Percentiles rank a stretch among this genome's conserved stretches.
phyloP scores from a whole-genome alignment of 2,113 vertebrate species.

The Coreoperca whiteheadi region DNA sequence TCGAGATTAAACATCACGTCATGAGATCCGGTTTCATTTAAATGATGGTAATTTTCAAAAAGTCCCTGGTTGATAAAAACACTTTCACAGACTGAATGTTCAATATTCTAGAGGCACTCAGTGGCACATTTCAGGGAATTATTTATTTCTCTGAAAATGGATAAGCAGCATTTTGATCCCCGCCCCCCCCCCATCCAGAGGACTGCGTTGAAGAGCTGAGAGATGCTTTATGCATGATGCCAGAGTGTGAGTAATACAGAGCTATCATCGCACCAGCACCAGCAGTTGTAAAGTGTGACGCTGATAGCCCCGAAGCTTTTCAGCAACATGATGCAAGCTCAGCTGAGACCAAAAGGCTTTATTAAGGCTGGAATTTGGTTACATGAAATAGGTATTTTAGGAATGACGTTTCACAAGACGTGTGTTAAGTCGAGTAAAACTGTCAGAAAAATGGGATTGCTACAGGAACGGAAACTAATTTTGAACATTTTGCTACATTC shows the following conservation, averaged over 20 bases:
- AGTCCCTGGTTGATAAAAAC: not conserved
- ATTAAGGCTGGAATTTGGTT: constrained; percentile 17
- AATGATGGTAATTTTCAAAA: not conserved
- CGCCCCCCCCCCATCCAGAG: constrained; percentile 18
- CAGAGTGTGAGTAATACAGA: constrained; percentile 28
- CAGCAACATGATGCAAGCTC: constrained; percentile 15
- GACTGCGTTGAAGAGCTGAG: constrained; percentile 11
- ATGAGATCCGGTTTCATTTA: constrained; percentile 4
- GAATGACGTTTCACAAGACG: not conserved
- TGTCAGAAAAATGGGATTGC: not conserved
- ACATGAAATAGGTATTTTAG: not conserved
- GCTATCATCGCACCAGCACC: constrained; percentile 27
- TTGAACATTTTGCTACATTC: not conserved
- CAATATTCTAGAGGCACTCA: not conserved
- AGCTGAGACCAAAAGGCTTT: constrained; percentile 5
- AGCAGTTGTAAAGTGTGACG: constrained; percentile 27
- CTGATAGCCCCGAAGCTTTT: constrained; percentile 7
- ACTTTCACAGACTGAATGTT: constrained; percentile 4
- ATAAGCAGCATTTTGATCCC: constrained; percentile 4
- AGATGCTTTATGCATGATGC: constrained; percentile 28
- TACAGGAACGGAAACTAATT: not conserved
- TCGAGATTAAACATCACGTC: not conserved
- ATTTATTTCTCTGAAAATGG: not conserved
- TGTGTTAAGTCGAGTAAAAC: not conserved
- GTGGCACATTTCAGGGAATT: constrained; percentile 1